Conservation (phyloP, 1,140 invertebrate species). For the Odontomachus brunneus region DNA sequence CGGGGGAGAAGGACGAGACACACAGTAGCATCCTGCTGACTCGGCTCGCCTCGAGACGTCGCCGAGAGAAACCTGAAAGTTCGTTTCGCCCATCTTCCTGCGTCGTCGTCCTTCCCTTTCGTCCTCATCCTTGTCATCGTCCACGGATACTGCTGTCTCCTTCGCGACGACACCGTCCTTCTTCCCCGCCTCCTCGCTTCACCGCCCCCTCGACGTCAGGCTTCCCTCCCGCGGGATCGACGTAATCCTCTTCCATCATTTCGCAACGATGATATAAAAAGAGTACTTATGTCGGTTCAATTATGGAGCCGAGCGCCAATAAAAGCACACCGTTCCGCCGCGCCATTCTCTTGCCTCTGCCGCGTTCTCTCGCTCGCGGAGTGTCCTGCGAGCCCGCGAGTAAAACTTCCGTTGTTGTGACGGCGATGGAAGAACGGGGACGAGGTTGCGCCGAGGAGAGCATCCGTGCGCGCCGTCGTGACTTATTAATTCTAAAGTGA, state of each 20-base stretch:
- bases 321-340: slow-evolving; percentile 58
- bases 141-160: slow-evolving; percentile 26
- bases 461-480: slow-evolving; percentile 4
- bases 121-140: background rate
- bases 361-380: slow-evolving; percentile 13
- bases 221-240: slow-evolving; percentile 72
- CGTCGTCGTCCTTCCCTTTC: background rate
- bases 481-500: slow-evolving; percentile 39
- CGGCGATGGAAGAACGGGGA: slow-evolving; percentile 31
- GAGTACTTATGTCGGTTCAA: slow-evolving; percentile 79
- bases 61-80: slow-evolving; percentile 62
- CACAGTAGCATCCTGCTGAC: slow-evolving; percentile 68
- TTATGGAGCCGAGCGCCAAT: slow-evolving; percentile 72
- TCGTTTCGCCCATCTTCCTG: slow-evolving; percentile 24
- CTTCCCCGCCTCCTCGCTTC: slow-evolving; percentile 36
- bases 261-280: slow-evolving; percentile 76
- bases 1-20: slow-evolving; percentile 29
- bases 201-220: slow-evolving; percentile 32
- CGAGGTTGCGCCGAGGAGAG: slow-evolving; percentile 14
- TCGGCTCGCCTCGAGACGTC: slow-evolving; percentile 61
- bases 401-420: slow-evolving; percentile 24
- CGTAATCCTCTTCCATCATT: slow-evolving; percentile 80
- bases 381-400: slow-evolving; percentile 15
- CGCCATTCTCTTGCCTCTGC: slow-evolving; percentile 18
- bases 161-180: slow-evolving; percentile 24